phyloP scores from a whole-genome alignment of 1,140 invertebrate genomes.

The Physella acuta region DNA sequence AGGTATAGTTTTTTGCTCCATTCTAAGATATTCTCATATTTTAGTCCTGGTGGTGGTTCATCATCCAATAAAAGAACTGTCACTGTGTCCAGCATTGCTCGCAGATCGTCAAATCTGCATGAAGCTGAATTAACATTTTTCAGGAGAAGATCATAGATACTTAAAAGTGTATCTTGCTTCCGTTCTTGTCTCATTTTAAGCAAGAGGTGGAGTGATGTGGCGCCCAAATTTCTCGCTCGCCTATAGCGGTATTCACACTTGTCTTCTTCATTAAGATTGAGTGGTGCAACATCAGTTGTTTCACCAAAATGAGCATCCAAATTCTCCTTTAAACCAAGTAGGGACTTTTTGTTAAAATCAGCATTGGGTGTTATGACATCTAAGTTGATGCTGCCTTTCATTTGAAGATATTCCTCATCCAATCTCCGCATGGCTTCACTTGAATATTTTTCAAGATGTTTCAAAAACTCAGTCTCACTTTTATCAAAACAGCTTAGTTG shows the following conservation, averaged over 20 bases:
- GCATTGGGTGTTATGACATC: slow-evolving; percentile 12
- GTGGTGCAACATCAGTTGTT: slow-evolving; percentile 17
- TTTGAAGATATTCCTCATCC: slow-evolving; percentile 32
- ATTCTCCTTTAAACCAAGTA: slow-evolving; percentile 29
- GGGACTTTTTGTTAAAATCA: slow-evolving; percentile 16
- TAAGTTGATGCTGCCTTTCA: slow-evolving; percentile 24
- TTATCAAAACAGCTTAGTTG: background rate
- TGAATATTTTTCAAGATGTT: slow-evolving; percentile 13
- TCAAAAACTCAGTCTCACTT: slow-evolving; percentile 20
- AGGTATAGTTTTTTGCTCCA: slow-evolving; percentile 5
- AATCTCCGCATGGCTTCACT: slow-evolving; percentile 26
- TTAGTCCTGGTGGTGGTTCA: background rate
- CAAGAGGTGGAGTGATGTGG: slow-evolving; percentile 16
- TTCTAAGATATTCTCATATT: slow-evolving; percentile 3
- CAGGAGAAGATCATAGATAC: background rate
- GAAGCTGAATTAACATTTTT: background rate
- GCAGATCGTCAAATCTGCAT: slow-evolving; percentile 11
- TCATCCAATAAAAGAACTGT: slow-evolving; percentile 2
- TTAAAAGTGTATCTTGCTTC: slow-evolving; percentile 2
- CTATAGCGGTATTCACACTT: slow-evolving; percentile 26
- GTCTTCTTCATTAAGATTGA: slow-evolving; percentile 12
- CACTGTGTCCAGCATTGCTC: slow-evolving; percentile 7
- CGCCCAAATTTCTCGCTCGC: slow-evolving; percentile 21
- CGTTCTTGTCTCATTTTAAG: slow-evolving; percentile 2
- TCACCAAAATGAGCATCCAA: slow-evolving; percentile 32